Base-by-base conservation (phyloP, 2,113 vertebrate genomes). In the Pangasianodon hypophthalmus region DNA sequence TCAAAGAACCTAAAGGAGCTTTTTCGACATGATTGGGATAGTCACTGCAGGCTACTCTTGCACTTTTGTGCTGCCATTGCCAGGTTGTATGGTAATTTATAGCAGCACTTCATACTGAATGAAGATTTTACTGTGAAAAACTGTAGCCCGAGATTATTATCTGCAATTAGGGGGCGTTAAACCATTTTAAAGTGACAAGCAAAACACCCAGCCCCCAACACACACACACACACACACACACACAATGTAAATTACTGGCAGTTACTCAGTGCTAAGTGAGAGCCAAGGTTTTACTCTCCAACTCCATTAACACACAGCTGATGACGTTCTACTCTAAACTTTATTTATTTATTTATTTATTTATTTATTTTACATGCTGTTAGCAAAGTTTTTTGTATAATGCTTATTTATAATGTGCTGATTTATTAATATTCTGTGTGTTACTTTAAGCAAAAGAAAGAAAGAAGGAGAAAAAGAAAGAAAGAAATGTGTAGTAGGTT, bases 151-250 rank as follows among this genome's bases (percentile, higher is more conserved):
- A 69, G 13, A 69, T 67, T 19, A 84, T 24, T 54, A 84, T 48
- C 64, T 54, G 46, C 46, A 54, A 54, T 71, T 24, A 71, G 10
- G n/a, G 21, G 64, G 46, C n/a, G 11, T 5, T 86, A 21, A 86
- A 50, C 2, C 18, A 21, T 50, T 50, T 69, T 50, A 50, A 54
- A 71, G 46, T 71, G n/a, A 24, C 1, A 1, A 58, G 32, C 7
- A 60, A 24, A 56, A 58, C 80, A 56, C 50, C 80, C 80, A 83
- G 52, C 80, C 80, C 52, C 80, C 81, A 32, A 54, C 29, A 82
- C 80, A 82, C 80, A 82, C 80, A 82, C 50, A 82, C 79, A 32
- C 48, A 56, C 54, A 84, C 81, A 84, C 32, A 60, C 56, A 60
- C 37, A 62, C 54, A 84, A 60, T 83, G 52, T 83, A 58, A 56